phyloP scores from a whole-genome alignment of 2,113 vertebrate genomes.

The Microcebus griseorufus region DNA sequence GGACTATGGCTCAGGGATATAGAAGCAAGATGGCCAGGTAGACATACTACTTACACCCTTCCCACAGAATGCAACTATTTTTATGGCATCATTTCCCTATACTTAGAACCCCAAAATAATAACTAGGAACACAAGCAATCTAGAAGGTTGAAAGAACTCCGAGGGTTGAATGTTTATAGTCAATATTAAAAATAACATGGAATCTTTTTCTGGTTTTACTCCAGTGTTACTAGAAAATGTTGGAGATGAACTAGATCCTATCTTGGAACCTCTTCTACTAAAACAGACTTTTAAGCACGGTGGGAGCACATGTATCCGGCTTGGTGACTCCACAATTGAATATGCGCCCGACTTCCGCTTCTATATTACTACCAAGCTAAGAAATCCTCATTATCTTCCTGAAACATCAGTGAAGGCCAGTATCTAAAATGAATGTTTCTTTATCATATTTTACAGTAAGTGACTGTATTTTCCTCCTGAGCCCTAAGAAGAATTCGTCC shows the following conservation, averaged over 20 bases:
- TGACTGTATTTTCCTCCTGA: neutral
- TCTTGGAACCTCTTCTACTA: constrained; percentile 92
- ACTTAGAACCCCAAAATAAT: neutral
- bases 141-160: neutral
- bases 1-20: neutral
- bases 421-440: neutral
- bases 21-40: neutral
- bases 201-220: constrained; percentile 46
- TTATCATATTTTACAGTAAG: neutral
- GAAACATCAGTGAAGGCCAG: constrained; percentile 92
- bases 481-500: neutral
- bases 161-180: neutral
- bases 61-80: neutral
- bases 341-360: constrained; percentile 92
- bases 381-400: constrained; percentile 93
- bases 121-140: neutral
- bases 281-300: constrained; percentile 94
- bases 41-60: neutral
- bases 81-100: neutral
- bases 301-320: constrained; percentile 89
- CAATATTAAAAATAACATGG: neutral
- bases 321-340: constrained; percentile 91
- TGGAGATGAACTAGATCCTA: constrained; percentile 92
- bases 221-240: constrained; percentile 93
- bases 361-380: constrained; percentile 93